These are phyloP conservation scores for Xylophagus ater DNA, from an alignment of 2,888 invertebrate species.

Conservation along the genomic window DNA sequence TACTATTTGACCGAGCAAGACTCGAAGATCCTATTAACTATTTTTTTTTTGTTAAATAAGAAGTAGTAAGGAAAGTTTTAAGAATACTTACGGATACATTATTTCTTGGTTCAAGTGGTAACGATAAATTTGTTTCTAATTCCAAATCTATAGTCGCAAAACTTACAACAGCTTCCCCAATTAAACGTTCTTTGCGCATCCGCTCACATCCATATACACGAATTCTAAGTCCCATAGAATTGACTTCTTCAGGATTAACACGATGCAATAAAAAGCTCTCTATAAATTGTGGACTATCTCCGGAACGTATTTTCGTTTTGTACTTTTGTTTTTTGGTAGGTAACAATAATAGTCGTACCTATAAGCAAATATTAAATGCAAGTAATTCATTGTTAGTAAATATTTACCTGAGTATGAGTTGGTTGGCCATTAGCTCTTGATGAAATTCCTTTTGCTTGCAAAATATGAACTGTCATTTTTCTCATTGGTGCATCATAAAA, in stretches of 20 bases:
- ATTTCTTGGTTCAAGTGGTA: conserved; percentile 66
- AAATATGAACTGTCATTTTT: conserved; percentile 83
- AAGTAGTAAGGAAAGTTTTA: no score
- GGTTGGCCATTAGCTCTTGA: conserved; percentile 55
- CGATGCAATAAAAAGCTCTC: conserved; percentile 82
- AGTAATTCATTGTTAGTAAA: no score
- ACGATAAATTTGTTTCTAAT: conserved; percentile 81
- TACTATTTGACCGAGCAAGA: conserved; percentile 83
- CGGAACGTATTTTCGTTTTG: conserved; percentile 85
- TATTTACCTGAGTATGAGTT: conserved; percentile 52
- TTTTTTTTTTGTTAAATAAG: no score
- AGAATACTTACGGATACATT: conserved; percentile 42
- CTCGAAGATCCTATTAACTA: conserved; percentile 45
- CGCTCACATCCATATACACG: conserved; percentile 87
- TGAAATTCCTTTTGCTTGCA: conserved; percentile 75
- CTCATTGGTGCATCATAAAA: conserved; percentile 83
- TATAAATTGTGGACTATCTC: conserved; percentile 85
- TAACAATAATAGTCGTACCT: conserved; percentile 77
- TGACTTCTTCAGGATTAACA: conserved; percentile 90
- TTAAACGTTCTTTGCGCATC: conserved; percentile 81
- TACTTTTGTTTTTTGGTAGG: conserved; percentile 90
- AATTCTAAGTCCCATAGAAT: conserved; percentile 80
- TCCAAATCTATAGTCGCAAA: conserved; percentile 84
- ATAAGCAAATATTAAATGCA: no score
- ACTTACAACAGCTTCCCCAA: conserved; percentile 83